phyloP scores from a whole-genome alignment of 2,888 invertebrate species.

The Theretra japonica region DNA sequence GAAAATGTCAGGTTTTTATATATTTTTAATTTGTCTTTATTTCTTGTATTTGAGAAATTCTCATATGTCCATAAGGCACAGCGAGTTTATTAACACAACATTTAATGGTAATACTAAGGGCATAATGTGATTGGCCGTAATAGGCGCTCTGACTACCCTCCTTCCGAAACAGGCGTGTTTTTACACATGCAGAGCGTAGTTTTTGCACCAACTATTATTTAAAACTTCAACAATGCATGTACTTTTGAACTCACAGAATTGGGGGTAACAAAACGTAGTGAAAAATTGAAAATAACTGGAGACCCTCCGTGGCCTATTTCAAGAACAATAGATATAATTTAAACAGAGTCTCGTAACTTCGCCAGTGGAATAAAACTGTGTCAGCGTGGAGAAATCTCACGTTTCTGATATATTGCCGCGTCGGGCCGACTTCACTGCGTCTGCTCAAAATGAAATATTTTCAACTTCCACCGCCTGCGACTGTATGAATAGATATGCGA shows the following conservation, averaged over 20 bases:
- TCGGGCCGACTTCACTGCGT: slow-evolving; percentile 31
- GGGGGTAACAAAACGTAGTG: neutral
- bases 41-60: no score
- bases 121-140: no score
- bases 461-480: slow-evolving; percentile 16
- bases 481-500: slow-evolving; percentile 5
- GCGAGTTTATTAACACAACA: no score
- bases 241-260: neutral
- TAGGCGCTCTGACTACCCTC: no score
- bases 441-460: slow-evolving; percentile 33
- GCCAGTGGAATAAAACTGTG: slow-evolving; percentile 34
- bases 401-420: slow-evolving; percentile 36
- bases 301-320: slow-evolving; percentile 10
- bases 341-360: neutral
- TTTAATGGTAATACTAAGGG: no score
- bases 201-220: neutral
- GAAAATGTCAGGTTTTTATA: no score
- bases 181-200: neutral
- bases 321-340: slow-evolving; percentile 24
- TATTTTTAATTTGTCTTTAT: no score
- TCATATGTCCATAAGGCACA: no score
- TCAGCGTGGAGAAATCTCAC: slow-evolving; percentile 35
- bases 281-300: neutral
- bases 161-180: no score
- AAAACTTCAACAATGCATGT: neutral